Conservation (phyloP, 2,797 vertebrate genomes). For the Alfaro cultratus region DNA sequence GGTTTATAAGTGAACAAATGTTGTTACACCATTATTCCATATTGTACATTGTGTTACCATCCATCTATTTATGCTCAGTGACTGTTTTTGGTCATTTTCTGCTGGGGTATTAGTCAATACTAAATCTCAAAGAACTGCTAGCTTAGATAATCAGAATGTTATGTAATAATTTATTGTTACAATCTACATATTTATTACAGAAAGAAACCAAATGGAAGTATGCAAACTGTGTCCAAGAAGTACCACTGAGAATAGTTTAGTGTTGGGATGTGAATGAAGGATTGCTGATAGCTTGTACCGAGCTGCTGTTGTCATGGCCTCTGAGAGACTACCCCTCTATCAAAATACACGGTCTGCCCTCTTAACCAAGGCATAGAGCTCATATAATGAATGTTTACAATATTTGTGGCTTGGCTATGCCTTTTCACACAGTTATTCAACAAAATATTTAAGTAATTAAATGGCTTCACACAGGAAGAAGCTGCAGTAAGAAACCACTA, state of each 20-base stretch:
- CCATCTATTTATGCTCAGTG: not conserved
- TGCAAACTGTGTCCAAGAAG: not conserved
- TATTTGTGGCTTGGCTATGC: constrained; percentile 1
- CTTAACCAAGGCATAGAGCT: constrained; percentile 30
- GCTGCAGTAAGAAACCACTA: not conserved
- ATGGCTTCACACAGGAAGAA: not conserved
- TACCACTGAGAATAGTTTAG: not conserved
- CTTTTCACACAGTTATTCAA: not conserved
- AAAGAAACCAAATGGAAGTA: not conserved
- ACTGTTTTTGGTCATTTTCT: not conserved
- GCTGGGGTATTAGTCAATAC: not conserved
- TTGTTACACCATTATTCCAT: not conserved
- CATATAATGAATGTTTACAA: constrained; percentile 7
- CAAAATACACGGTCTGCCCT: constrained; percentile 15
- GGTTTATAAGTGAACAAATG: not conserved
- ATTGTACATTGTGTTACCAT: not conserved
- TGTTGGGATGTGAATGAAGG: not conserved
- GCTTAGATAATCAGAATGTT: not conserved
- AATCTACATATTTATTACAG: not conserved
- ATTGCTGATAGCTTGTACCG: constrained; percentile 6
- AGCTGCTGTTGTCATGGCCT: constrained; percentile 22
- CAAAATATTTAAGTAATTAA: not conserved
- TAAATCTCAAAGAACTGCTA: not conserved
- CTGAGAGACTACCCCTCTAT: constrained; percentile 11
- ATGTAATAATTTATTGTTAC: not conserved